Percentiles rank a stretch among this genome's conserved stretches.
Conservation (phyloP, 2,797 vertebrate genomes). For the Epinephelus malabaricus region DNA sequence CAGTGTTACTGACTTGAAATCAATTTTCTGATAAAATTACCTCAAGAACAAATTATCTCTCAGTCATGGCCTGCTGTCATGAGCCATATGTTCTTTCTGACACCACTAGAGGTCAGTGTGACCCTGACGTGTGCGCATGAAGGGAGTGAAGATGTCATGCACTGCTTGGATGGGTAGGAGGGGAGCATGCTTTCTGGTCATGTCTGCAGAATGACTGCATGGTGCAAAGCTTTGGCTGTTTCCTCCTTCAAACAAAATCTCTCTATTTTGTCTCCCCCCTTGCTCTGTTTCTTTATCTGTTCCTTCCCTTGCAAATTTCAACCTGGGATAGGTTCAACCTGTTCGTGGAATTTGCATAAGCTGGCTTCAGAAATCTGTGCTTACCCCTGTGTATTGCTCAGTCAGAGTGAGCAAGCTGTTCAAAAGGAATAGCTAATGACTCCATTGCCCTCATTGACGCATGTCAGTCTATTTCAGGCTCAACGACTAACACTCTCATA, state of each 20-base stretch:
- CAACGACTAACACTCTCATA: conserved; percentile 68
- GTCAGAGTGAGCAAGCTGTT: conserved; percentile 65
- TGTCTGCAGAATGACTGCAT: conserved; percentile 65
- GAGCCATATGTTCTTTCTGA: conserved; percentile 21
- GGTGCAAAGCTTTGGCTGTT: conserved; percentile 46
- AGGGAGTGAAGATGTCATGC: conserved; percentile 55
- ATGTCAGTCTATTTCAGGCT: conserved; percentile 82
- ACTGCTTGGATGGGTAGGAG: conserved; percentile 46
- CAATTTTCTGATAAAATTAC: conserved; percentile 73
- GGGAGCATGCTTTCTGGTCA: conserved; percentile 56
- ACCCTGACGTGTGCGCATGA: conserved; percentile 31
- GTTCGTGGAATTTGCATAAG: conserved; percentile 71
- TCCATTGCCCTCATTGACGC: conserved; percentile 76
- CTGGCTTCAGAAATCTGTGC: conserved; percentile 56
- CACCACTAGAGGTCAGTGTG: conserved; percentile 86
- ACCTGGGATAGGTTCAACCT: conserved; percentile 45
- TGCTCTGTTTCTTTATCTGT: conserved; percentile 30
- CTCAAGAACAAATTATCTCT: conserved; percentile 59
- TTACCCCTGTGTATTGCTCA: conserved; percentile 53
- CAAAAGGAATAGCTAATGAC: conserved; percentile 79
- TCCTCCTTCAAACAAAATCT: conserved; percentile 34
- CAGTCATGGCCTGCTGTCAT: conserved; percentile 16
- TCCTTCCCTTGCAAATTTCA: conserved; percentile 17
- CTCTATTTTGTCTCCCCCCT: background rate
- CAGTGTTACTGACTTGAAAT: conserved; percentile 70